A percentile compares a stretch with the other conserved stretches of the same genome.
Evolutionary conservation across 2,797 vertebrate species (phyloP).

Genomic region (Danio kyathit): DNA sequence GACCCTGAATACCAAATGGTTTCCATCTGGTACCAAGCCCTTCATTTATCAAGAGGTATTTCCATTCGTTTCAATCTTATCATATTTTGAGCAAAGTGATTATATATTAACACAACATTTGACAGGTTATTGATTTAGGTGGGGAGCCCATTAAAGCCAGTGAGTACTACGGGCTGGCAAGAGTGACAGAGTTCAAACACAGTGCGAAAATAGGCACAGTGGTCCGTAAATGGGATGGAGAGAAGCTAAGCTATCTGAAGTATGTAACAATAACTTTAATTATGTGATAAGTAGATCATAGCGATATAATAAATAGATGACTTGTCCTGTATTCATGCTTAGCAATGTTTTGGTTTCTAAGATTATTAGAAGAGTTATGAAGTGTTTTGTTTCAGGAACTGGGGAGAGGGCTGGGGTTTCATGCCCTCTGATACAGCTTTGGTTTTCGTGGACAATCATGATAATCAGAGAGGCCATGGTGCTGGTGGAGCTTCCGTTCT

Average conservation of each 20-base stretch:
- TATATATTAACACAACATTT: not conserved
- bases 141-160: constrained; percentile 79
- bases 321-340: no score
- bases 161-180: constrained; percentile 84
- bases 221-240: constrained; percentile 67
- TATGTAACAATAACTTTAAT: constrained; percentile 61
- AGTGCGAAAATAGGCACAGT: constrained; percentile 83
- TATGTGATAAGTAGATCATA: not conserved
- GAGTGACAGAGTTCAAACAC: constrained; percentile 94
- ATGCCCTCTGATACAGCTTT: constrained; percentile 84
- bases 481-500: constrained; percentile 87
- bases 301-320: not conserved
- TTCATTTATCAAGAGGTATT: constrained; percentile 85
- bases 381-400: constrained; percentile 78
- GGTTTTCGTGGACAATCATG: constrained; percentile 95
- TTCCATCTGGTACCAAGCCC: constrained; percentile 71
- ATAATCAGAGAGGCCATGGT: constrained; percentile 92
- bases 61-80: not conserved
- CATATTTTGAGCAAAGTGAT: no score
- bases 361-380: not conserved
- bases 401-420: constrained; percentile 95
- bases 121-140: constrained; percentile 91
- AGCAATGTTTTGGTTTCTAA: no score
- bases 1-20: constrained; percentile 77
- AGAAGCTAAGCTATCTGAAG: constrained; percentile 90